Conservation (phyloP, 2,888 invertebrate genomes). For the Saturnia japonica region DNA sequence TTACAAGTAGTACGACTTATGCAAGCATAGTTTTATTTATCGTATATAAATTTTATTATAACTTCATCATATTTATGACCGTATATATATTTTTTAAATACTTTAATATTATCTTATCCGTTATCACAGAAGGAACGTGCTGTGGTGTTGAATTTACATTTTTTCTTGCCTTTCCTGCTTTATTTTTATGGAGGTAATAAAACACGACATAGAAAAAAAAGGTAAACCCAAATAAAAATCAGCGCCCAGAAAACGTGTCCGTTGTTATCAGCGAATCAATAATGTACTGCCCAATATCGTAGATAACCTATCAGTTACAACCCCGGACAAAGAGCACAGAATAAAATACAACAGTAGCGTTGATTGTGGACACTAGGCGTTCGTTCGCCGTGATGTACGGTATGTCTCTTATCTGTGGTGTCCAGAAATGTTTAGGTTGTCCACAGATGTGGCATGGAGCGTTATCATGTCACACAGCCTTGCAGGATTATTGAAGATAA, state of each 20-base stretch:
- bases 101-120: constrained; percentile 5
- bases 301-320: constrained; percentile 58
- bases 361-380: constrained; percentile 37
- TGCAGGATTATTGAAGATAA: constrained; percentile 61
- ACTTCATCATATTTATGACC: neutral
- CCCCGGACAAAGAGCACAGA: constrained; percentile 59
- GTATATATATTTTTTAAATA: neutral
- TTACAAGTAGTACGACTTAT: neutral
- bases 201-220: constrained; percentile 22
- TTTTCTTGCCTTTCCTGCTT: neutral
- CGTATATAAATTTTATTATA: neutral
- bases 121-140: constrained; percentile 10
- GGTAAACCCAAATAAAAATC: constrained; percentile 56
- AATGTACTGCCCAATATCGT: constrained; percentile 65
- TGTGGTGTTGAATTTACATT: neutral
- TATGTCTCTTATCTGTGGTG: constrained; percentile 49
- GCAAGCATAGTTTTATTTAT: neutral
- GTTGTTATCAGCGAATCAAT: constrained; percentile 73
- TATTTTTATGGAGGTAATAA: constrained; percentile 7
- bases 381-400: constrained; percentile 25
- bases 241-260: constrained; percentile 59
- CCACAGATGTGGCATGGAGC: constrained; percentile 33
- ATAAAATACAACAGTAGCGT: constrained; percentile 47
- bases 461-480: constrained; percentile 50
- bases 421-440: constrained; percentile 45